Evolutionary conservation across 2,797 vertebrate species (phyloP).

Genomic region (Sebastes kiyomatsui): DNA sequence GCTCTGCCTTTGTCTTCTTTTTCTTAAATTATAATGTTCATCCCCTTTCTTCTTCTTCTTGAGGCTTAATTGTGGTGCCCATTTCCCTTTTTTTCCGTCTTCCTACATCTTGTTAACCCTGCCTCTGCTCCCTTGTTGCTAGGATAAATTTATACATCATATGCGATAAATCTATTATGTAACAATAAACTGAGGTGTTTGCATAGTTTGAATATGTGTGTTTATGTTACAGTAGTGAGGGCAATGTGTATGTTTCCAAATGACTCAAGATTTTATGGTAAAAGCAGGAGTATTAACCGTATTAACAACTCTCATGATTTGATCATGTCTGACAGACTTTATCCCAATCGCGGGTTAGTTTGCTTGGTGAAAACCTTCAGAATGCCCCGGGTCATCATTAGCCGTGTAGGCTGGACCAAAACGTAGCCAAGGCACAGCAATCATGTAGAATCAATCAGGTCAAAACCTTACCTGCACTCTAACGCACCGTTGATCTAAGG

Average conservation of each 20-base stretch:
- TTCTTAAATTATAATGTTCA: not conserved
- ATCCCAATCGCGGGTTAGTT: constrained; percentile 6
- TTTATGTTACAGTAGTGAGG: not conserved
- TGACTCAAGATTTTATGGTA: not conserved
- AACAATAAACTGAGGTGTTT: not conserved
- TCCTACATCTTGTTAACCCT: not conserved
- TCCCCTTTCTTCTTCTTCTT: not conserved
- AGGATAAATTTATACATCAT: not conserved
- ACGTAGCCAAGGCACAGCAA: constrained; percentile 12
- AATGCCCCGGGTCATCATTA: constrained; percentile 32
- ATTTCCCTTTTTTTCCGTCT: not conserved
- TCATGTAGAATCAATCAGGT: constrained; percentile 32
- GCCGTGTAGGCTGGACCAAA: constrained; percentile 14
- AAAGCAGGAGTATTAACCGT: not conserved
- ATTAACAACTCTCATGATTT: not conserved
- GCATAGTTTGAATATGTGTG: not conserved
- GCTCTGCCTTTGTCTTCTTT: not conserved
- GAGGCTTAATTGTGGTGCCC: not conserved
- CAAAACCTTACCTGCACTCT: constrained; percentile 7
- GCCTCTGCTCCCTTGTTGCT: not conserved
- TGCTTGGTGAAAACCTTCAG: constrained; percentile 9
- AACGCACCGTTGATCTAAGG: not conserved
- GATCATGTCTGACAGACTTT: constrained; percentile 4
- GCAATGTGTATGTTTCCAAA: not conserved
- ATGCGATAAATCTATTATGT: not conserved